A percentile compares a stretch with the other conserved stretches of the same genome.
Conservation (phyloP, 37 sponge, comb jelly and placozoan genomes). For the Chondrilla cf. caribensis region DNA sequence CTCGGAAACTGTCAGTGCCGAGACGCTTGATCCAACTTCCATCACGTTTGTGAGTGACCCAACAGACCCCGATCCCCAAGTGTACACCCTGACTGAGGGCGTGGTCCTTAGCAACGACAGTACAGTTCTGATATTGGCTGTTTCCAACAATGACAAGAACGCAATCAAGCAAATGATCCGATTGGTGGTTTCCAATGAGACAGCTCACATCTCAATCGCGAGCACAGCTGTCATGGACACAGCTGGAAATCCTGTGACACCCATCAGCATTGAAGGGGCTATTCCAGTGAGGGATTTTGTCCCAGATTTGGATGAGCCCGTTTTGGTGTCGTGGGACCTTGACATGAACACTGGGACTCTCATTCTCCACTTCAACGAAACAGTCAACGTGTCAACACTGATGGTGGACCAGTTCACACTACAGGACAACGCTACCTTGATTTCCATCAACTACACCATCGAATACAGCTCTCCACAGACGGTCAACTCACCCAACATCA, state of each 20-base stretch:
- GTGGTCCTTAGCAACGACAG: constrained; percentile 40
- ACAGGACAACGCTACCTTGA: constrained; percentile 50
- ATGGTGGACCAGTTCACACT: constrained; percentile 48
- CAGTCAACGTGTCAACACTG: constrained; percentile 78
- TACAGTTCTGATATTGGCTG: constrained; percentile 35
- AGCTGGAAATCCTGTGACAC: constrained; percentile 59
- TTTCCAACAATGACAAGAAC: constrained; percentile 75
- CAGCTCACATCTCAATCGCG: constrained; percentile 54
- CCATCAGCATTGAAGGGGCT: constrained; percentile 34
- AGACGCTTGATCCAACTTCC: constrained; percentile 52
- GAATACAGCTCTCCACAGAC: constrained; percentile 51
- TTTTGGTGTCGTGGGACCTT: constrained; percentile 67
- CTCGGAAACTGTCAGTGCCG: constrained; percentile 75
- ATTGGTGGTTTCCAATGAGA: constrained; percentile 57
- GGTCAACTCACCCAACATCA: constrained; percentile 51
- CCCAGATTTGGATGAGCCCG: constrained; percentile 65
- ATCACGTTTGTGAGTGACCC: constrained; percentile 55
- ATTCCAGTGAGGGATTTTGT: constrained; percentile 53
- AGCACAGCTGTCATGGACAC: constrained; percentile 51
- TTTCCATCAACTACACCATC: constrained; percentile 52
- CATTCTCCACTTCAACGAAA: constrained; percentile 80
- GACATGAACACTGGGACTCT: constrained; percentile 82
- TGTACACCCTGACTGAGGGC: constrained; percentile 73
- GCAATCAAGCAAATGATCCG: constrained; percentile 57
- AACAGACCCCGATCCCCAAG: constrained; percentile 3